Evolutionary conservation across 2,888 invertebrate genomes (phyloP).

Genomic region (Chrysotoxum bicinctum): DNA sequence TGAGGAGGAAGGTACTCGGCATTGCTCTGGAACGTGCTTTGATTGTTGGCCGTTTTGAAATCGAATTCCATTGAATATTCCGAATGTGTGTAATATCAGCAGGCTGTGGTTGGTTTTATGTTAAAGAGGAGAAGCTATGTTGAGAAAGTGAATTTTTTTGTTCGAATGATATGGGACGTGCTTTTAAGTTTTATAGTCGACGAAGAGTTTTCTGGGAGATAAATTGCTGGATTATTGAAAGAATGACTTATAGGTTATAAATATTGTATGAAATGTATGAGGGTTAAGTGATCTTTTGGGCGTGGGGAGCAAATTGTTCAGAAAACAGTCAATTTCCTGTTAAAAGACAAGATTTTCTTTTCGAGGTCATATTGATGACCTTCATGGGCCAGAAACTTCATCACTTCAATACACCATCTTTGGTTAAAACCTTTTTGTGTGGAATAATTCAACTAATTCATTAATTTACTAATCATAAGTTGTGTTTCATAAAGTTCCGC

Average conservation of each 20-base stretch:
- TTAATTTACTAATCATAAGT: too few species aligned
- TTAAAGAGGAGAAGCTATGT: background rate
- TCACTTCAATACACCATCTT: too few species aligned
- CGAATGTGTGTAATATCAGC: slow-evolving; percentile 7
- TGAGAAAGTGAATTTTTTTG: slow-evolving; percentile 26
- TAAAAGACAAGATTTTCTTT: background rate
- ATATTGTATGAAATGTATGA: slow-evolving; percentile 2
- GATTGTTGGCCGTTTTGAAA: slow-evolving; percentile 52
- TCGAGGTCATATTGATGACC: background rate
- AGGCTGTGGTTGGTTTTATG: slow-evolving; percentile 8
- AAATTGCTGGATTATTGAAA: slow-evolving; percentile 14
- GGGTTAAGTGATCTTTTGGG: background rate
- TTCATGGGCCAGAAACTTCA: too few species aligned
- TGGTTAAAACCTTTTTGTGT: too few species aligned
- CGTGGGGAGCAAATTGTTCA: background rate
- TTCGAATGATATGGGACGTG: slow-evolving; percentile 37
- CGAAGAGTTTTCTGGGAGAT: slow-evolving; percentile 10
- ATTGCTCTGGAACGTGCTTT: slow-evolving; percentile 56
- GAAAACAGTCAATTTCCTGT: background rate
- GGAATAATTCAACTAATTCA: too few species aligned
- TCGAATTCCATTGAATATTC: slow-evolving; percentile 38
- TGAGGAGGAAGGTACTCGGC: background rate
- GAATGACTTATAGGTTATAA: slow-evolving; percentile 10
- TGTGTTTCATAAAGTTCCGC: too few species aligned
- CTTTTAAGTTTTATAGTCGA: slow-evolving; percentile 36